phyloP scores from a whole-genome alignment of 92 coral and sea anemone genomes.

The Siderastrea siderea region DNA sequence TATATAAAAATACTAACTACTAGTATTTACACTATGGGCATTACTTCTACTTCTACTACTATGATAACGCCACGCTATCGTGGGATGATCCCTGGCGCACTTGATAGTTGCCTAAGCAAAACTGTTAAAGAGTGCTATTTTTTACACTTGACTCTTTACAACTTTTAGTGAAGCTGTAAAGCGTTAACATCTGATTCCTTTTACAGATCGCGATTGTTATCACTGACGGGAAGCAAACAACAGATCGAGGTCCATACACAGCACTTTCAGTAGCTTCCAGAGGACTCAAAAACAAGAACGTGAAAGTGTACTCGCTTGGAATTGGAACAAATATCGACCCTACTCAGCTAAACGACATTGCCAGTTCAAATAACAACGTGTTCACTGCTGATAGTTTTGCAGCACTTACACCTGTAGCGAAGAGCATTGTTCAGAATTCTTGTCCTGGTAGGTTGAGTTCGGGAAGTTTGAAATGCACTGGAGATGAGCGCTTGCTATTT shows the following conservation, averaged over 20 bases:
- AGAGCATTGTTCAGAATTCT: slow-evolving; percentile 27
- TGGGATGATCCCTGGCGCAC: no score
- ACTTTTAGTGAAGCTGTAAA: background rate
- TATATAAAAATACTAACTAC: no score
- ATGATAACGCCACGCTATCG: no score
- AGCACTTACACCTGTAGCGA: slow-evolving; percentile 8
- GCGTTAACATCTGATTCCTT: background rate
- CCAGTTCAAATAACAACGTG: slow-evolving; percentile 20
- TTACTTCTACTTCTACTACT: no score
- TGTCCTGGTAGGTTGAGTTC: slow-evolving; percentile 34
- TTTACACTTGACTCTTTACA: background rate
- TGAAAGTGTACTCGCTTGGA: slow-evolving; percentile 63
- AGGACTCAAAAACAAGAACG: slow-evolving; percentile 55
- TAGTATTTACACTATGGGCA: no score
- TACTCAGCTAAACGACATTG: slow-evolving; percentile 31
- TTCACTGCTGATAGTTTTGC: slow-evolving; percentile 26
- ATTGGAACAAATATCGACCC: slow-evolving; percentile 29
- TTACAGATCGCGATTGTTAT: slow-evolving; percentile 59
- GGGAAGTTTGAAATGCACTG: no score
- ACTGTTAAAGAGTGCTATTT: background rate
- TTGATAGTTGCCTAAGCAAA: no score
- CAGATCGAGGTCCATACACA: slow-evolving; percentile 39
- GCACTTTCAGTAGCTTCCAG: slow-evolving; percentile 48
- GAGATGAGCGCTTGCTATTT: no score
- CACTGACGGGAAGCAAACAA: slow-evolving; percentile 73